A percentile compares a stretch with the other conserved stretches of the same genome.
These are phyloP conservation scores for Aphidius gifuensis DNA, from an alignment of 1,140 invertebrate species.

Conservation along the genomic window DNA sequence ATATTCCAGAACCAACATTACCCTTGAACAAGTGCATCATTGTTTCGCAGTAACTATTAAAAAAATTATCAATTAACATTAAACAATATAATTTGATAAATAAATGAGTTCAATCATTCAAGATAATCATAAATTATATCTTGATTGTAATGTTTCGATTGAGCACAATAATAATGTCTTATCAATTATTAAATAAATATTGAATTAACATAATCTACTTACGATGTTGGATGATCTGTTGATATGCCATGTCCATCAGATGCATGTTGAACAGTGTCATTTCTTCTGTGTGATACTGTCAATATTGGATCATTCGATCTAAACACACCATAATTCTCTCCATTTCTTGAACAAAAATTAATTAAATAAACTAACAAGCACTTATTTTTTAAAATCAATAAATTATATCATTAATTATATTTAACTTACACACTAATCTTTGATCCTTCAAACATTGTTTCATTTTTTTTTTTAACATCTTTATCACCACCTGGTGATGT, in stretches of 20 bases:
- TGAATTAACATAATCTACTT: conserved; percentile 35
- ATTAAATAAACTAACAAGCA: background rate
- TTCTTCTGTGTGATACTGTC: conserved; percentile 43
- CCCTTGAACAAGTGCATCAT: conserved; percentile 73
- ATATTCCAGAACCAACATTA: conserved; percentile 73
- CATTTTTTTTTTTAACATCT: conserved; percentile 32
- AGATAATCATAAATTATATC: background rate
- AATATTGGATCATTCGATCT: conserved; percentile 57
- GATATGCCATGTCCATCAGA: conserved; percentile 31
- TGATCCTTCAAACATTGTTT: conserved; percentile 38
- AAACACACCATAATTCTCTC: conserved; percentile 48
- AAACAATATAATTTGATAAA: background rate
- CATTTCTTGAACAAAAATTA: conserved; percentile 37
- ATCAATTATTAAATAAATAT: no score
- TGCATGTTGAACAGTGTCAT: conserved; percentile 14
- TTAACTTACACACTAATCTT: conserved; percentile 37
- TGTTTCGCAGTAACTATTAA: conserved; percentile 65
- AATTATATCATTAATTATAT: background rate
- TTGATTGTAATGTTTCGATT: background rate
- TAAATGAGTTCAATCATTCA: background rate
- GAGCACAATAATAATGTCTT: no score
- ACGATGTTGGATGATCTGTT: conserved; percentile 57
- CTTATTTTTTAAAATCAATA: background rate
- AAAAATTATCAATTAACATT: conserved; percentile 6
- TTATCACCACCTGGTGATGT: conserved; percentile 34